Conservation (phyloP, 2,113 vertebrate species). For the Gasterosteus aculeatus region DNA sequence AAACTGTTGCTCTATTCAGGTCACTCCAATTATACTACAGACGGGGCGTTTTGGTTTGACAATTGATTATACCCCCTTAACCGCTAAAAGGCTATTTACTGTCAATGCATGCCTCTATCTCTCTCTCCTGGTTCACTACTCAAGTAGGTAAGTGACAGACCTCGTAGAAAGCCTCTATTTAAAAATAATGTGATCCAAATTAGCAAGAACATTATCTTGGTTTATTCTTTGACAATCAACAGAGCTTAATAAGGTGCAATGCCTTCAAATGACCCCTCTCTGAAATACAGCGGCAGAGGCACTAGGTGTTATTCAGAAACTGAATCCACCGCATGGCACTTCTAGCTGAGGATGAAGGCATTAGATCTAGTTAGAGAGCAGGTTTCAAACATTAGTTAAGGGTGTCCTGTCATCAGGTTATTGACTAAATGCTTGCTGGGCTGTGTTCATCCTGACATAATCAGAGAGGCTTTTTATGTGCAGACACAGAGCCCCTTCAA, state of each 20-base stretch:
- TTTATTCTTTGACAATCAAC: conserved; percentile 27
- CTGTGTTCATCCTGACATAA: conserved; percentile 10
- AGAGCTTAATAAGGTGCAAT: neutral
- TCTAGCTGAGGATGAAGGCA: neutral
- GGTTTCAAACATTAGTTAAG: neutral
- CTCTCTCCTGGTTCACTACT: neutral
- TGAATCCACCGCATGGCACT: neutral
- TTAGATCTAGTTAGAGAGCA: neutral
- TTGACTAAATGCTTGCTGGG: neutral
- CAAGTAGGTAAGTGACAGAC: conserved; percentile 20
- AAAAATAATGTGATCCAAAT: conserved; percentile 44
- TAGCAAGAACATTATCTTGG: conserved; percentile 35
- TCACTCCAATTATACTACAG: neutral
- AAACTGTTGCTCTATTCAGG: neutral
- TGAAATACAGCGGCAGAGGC: neutral
- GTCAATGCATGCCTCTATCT: neutral
- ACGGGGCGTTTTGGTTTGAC: conserved; percentile 9
- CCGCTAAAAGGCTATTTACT: conserved; percentile 10
- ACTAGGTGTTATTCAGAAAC: neutral
- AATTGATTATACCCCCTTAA: conserved; percentile 4
- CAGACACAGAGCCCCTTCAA: neutral
- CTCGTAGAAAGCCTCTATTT: conserved; percentile 39
- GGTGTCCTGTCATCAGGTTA: neutral
- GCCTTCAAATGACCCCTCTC: neutral
- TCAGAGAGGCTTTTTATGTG: conserved; percentile 12